Percentiles rank a stretch among this genome's conserved stretches.
phyloP scores from a whole-genome alignment of 1,140 invertebrate genomes.

The Musca vetustissima region DNA sequence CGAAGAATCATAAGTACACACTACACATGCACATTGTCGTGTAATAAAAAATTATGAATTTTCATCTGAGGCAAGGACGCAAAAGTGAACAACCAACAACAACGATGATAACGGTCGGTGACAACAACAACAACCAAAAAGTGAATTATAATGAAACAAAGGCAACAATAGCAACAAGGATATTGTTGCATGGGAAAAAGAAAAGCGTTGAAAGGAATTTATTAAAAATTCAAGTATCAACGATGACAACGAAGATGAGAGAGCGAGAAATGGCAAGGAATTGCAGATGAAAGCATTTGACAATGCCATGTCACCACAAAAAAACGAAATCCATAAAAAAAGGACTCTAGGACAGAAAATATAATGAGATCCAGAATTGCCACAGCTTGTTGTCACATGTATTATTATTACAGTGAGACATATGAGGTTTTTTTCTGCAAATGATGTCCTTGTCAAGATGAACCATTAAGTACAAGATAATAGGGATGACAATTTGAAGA shows the following conservation, averaged over 20 bases:
- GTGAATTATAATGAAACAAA: conserved; percentile 19
- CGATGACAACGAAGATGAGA: conserved; percentile 7
- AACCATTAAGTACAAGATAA: too few species aligned
- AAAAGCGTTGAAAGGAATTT: conserved; percentile 26
- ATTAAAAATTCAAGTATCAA: conserved; percentile 24
- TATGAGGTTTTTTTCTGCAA: too few species aligned
- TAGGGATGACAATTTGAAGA: too few species aligned
- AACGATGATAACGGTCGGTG: not conserved
- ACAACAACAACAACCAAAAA: not conserved
- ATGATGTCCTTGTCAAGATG: too few species aligned
- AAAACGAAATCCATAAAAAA: not conserved
- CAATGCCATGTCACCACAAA: too few species aligned
- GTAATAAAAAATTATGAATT: conserved; percentile 24
- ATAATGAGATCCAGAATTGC: conserved; percentile 16
- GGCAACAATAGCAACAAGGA: too few species aligned
- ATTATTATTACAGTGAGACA: too few species aligned
- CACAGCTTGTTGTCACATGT: too few species aligned
- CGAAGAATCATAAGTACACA: too few species aligned
- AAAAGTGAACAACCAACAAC: not conserved
- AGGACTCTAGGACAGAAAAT: not conserved
- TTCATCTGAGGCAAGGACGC: not conserved
- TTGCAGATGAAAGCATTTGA: too few species aligned
- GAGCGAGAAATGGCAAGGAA: not conserved
- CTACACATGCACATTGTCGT: conserved; percentile 4
- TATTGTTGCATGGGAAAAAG: not conserved